Evolutionary conservation across 2,113 vertebrate genomes (phyloP), one percentile per base, ranked within the genome.

Genomic region (Zingel zingel): DNA sequence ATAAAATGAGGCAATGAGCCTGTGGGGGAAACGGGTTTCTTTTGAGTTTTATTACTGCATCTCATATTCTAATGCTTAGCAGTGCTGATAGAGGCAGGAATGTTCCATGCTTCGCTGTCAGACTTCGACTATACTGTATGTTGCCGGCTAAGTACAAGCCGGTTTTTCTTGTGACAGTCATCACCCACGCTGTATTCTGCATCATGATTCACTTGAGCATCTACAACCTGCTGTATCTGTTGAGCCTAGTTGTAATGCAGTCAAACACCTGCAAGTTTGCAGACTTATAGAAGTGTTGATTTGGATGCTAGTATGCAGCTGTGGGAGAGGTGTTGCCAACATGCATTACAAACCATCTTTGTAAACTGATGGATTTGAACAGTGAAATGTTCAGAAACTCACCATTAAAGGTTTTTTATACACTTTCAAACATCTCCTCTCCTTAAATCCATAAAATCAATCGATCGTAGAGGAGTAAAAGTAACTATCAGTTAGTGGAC

Each of bases 201-300:
- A 43, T 66, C 70, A 5, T 87, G 85, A 90, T 85, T 88, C 86
- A 86, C 58, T 66, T 18, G 43, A 88, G 56, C 81, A 39, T 85
- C 83, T 67, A 68, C 77, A 83, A 71, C 74, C 78, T 10, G 30
- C 76, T 68, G 86, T 88, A 88, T 86, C 72, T 88, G 88, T 63
- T 54, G 68, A 65, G 39, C 19, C 11, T 45, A 9, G 73, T 69
- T 69, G 75, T 50, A 68, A 83, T 66, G 50, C 81, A 74, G 45
- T 45, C 51, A 54, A 72, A 65, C 81, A 74, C 78, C 73, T 85
- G 62, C 30, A 67, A 65, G 65, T n/a, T 45, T 53, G 72, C 47
- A 58, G 53, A 73, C 13, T 2, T 27, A 45, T 16, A 51, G 21
- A 9, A 27, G 53, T 45, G 54, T 27, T 16, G 53, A 33, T 68